phyloP scores from a whole-genome alignment of 1,140 invertebrate genomes.

The Branchinecta lindahli region DNA sequence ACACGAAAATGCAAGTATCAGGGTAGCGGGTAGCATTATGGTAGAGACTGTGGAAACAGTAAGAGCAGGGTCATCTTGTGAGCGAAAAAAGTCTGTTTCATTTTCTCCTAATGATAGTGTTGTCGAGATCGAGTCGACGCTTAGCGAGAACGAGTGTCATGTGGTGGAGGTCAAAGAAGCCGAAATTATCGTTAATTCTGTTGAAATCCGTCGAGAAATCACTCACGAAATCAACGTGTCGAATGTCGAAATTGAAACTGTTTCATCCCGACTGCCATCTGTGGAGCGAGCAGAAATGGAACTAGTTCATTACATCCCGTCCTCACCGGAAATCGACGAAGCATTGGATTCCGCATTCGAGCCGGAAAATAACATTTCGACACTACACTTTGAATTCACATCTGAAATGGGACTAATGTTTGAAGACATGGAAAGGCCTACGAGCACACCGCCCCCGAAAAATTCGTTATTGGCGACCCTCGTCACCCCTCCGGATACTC shows the following conservation, averaged over 20 bases:
- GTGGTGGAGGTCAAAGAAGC: constrained; percentile 42
- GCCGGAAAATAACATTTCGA: neutral
- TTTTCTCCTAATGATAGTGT: constrained; percentile 7
- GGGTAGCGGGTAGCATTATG: neutral
- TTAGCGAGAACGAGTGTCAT: constrained; percentile 30
- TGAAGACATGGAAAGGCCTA: neutral
- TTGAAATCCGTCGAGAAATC: neutral
- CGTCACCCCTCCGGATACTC: neutral
- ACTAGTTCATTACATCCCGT: constrained; percentile 9
- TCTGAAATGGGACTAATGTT: neutral
- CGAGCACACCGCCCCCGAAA: neutral
- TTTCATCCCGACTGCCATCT: constrained; percentile 13
- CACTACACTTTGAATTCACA: neutral
- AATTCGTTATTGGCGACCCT: neutral
- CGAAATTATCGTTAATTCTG: constrained; percentile 32
- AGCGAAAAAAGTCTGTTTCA: neutral
- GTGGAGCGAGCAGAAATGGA: constrained; percentile 18
- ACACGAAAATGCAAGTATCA: neutral
- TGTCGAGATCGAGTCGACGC: constrained; percentile 5
- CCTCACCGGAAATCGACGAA: constrained; percentile 13
- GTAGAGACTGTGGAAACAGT: neutral
- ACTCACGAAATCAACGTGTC: constrained; percentile 14
- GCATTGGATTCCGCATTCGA: neutral
- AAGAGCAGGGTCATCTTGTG: neutral
- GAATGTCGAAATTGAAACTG: constrained; percentile 16